phyloP scores from a whole-genome alignment of 2,797 vertebrate species.

The Ataeniobius toweri region DNA sequence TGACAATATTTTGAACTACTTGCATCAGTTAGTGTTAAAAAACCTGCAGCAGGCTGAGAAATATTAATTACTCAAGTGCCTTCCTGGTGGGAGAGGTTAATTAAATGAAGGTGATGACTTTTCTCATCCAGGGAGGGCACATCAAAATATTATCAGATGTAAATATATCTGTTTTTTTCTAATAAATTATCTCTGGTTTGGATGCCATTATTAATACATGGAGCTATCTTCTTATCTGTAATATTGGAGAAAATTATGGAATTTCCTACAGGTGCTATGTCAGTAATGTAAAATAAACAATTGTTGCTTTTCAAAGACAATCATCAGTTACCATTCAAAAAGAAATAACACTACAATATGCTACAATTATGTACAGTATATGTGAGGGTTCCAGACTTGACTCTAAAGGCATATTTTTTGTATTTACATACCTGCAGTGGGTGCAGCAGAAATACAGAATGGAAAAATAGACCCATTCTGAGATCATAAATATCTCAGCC shows the following conservation, averaged over 20 bases:
- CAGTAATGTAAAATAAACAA: conserved; percentile 20
- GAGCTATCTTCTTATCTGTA: conserved; percentile 26
- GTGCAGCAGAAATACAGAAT: conserved; percentile 35
- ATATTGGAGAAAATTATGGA: conserved; percentile 53
- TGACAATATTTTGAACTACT: too few relatives aligned
- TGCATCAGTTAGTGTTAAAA: not conserved
- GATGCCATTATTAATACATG: not conserved
- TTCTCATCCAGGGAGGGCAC: not conserved
- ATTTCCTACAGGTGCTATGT: conserved; percentile 40
- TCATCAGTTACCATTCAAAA: too few relatives aligned
- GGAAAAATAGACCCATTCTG: conserved; percentile 56
- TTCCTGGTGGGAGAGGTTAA: not conserved
- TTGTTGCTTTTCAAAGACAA: conserved; percentile 36
- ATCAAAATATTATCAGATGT: conserved; percentile 3
- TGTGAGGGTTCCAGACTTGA: conserved; percentile 20
- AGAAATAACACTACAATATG: not conserved
- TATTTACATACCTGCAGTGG: conserved; percentile 44
- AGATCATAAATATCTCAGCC: conserved; percentile 67
- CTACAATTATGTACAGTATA: conserved; percentile 7
- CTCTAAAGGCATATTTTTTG: conserved; percentile 31
- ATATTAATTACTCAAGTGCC: not conserved
- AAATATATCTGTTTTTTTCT: not conserved
- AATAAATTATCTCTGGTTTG: not conserved
- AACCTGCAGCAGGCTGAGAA: not conserved
- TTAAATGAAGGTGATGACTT: not conserved